A percentile compares a stretch with the other conserved stretches of the same genome.
Conservation (phyloP, 2,113 vertebrate species). For the Chlamydotis undulata region DNA sequence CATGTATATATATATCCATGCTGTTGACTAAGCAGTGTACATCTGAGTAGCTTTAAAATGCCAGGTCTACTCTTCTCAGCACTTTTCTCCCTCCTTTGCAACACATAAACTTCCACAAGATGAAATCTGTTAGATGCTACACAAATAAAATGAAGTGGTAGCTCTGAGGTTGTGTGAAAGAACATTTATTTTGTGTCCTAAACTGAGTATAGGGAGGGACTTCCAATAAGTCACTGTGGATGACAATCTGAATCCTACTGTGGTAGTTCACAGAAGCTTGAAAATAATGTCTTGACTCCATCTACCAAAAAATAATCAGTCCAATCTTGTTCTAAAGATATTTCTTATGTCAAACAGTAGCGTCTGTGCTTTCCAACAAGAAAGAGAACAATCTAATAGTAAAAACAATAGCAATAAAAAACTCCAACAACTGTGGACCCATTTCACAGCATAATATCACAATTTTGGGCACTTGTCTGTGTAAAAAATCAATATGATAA, state of each 20-base stretch:
- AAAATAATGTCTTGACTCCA: conserved; percentile 2
- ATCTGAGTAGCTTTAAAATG: neutral
- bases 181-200: conserved; percentile 6
- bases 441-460: neutral
- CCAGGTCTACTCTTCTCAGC: neutral
- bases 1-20: neutral
- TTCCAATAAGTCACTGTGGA: conserved; percentile 32
- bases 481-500: neutral
- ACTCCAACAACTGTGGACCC: fast-evolving
- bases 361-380: neutral
- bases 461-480: neutral
- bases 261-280: neutral
- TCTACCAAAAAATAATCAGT: neutral
- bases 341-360: neutral
- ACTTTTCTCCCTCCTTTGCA: neutral
- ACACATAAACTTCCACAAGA: conserved; percentile 25
- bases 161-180: neutral
- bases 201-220: neutral
- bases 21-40: neutral
- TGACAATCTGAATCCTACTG: neutral
- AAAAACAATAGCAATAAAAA: neutral
- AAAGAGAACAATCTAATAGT: neutral
- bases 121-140: conserved; percentile 17
- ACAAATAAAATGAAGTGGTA: conserved; percentile 34
- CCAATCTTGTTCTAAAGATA: neutral